Conservation (phyloP, 2,113 vertebrate genomes). For the Sceloporus tristichus region DNA sequence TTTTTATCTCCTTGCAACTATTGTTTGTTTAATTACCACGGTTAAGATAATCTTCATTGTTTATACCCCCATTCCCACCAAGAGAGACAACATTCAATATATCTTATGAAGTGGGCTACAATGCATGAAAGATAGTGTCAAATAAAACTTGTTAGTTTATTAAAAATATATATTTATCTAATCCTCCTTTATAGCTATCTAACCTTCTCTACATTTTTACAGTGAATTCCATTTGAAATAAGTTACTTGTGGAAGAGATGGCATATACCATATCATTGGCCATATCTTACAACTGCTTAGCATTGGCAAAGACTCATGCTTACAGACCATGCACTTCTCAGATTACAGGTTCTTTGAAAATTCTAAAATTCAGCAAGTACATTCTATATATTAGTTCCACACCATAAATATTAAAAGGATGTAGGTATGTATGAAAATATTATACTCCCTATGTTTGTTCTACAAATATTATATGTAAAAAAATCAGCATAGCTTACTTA, state of each 20-base stretch:
- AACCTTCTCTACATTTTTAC: not conserved
- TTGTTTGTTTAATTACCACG: too few relatives aligned
- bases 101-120: too few relatives aligned
- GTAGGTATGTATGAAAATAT: not conserved
- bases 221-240: not conserved
- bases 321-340: not conserved
- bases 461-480: constrained; percentile 16
- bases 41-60: too few relatives aligned
- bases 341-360: not conserved
- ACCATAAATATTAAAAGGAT: constrained; percentile 43
- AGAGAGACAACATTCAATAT: too few relatives aligned
- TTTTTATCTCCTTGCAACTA: too few relatives aligned
- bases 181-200: not conserved
- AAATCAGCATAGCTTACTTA: constrained; percentile 10
- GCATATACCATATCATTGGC: not conserved
- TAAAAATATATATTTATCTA: too few relatives aligned
- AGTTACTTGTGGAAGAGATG: not conserved
- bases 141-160: too few relatives aligned
- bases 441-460: constrained; percentile 40
- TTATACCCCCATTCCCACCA: too few relatives aligned
- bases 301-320: not conserved
- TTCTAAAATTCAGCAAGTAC: not conserved
- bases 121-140: too few relatives aligned
- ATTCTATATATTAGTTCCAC: constrained; percentile 20
- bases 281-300: not conserved